A percentile compares a stretch with the other conserved stretches of the same genome.
phyloP scores from a whole-genome alignment of 2,113 vertebrate species.

The Sinosuthora webbiana region DNA sequence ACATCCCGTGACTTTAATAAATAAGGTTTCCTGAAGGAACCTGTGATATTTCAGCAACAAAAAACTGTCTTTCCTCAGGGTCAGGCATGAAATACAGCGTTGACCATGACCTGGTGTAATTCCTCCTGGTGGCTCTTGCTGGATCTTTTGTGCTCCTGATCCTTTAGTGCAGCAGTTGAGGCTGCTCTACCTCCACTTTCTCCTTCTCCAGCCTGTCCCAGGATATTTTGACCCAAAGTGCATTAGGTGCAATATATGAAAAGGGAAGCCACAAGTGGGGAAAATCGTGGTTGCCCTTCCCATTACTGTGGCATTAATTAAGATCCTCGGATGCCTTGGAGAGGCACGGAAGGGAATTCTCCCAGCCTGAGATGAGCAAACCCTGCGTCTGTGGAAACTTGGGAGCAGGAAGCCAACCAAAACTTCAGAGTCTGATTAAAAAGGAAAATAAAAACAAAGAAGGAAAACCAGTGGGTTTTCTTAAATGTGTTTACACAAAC shows the following conservation, averaged over 20 bases:
- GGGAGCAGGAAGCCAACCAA: not conserved
- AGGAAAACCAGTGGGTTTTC: not conserved
- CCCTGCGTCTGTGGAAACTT: not conserved
- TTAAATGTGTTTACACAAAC: not conserved
- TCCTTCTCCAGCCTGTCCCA: not conserved
- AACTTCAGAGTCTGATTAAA: conserved; percentile 1
- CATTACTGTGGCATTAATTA: not conserved
- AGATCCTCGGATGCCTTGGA: not conserved
- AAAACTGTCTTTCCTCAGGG: not conserved
- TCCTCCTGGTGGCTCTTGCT: not conserved
- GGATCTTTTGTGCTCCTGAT: not conserved
- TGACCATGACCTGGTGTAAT: not conserved
- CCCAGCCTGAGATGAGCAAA: not conserved
- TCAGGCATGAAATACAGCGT: not conserved
- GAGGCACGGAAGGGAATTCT: not conserved
- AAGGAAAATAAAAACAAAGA: conserved; percentile 38
- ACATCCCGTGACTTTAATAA: not conserved
- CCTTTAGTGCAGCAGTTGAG: not conserved
- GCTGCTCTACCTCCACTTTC: not conserved
- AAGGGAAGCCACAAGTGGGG: not conserved
- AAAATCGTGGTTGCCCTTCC: not conserved
- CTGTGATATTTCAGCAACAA: not conserved
- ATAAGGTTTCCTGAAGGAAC: not conserved
- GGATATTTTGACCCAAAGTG: not conserved
- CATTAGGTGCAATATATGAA: not conserved